Percentiles rank a stretch among this genome's conserved stretches.
Evolutionary conservation across 53 echinoderm and acorn worm genomes (phyloP).

Genomic region (Luidia sarsii): DNA sequence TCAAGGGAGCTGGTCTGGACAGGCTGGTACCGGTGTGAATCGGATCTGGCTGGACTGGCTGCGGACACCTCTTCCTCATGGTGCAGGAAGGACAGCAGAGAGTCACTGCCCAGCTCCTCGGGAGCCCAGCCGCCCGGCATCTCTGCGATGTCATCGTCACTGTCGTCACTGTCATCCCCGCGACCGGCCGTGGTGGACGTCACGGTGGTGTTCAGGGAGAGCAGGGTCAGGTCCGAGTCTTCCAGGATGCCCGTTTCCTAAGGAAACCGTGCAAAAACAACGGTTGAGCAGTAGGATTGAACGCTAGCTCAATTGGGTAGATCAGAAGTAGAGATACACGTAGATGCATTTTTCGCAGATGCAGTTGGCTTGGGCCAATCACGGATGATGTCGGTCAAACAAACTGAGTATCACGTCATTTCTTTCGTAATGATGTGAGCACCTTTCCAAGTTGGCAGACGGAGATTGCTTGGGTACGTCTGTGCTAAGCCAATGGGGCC

Average conservation of each 20-base stretch:
- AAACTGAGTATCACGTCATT: too few species aligned
- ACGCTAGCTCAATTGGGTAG: too few species aligned
- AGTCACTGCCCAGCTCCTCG: slow-evolving; percentile 50
- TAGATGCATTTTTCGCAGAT: too few species aligned
- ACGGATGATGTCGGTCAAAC: too few species aligned
- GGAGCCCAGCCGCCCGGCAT: neutral
- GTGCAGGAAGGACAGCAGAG: slow-evolving; percentile 72
- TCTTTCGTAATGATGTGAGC: too few species aligned
- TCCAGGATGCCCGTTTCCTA: slow-evolving; percentile 90
- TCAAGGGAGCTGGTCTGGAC: slow-evolving; percentile 15
- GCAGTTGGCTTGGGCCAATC: too few species aligned
- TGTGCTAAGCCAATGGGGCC: too few species aligned
- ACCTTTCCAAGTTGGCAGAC: too few species aligned
- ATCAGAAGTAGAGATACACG: too few species aligned
- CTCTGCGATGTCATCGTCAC: slow-evolving; percentile 8
- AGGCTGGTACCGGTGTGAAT: slow-evolving; percentile 12
- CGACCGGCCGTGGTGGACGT: slow-evolving; percentile 12
- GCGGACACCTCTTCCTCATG: slow-evolving; percentile 59
- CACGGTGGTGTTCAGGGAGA: slow-evolving; percentile 79
- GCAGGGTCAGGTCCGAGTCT: slow-evolving; percentile 89
- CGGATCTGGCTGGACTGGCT: slow-evolving; percentile 36
- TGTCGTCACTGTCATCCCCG: too few species aligned
- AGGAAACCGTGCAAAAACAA: neutral
- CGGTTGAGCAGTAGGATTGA: too few species aligned
- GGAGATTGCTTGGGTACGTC: too few species aligned